A percentile compares a stretch with the other conserved stretches of the same genome.
These are phyloP conservation scores for Phorcus lineatus DNA, from an alignment of 2,888 invertebrate species.

Conservation along the genomic window DNA sequence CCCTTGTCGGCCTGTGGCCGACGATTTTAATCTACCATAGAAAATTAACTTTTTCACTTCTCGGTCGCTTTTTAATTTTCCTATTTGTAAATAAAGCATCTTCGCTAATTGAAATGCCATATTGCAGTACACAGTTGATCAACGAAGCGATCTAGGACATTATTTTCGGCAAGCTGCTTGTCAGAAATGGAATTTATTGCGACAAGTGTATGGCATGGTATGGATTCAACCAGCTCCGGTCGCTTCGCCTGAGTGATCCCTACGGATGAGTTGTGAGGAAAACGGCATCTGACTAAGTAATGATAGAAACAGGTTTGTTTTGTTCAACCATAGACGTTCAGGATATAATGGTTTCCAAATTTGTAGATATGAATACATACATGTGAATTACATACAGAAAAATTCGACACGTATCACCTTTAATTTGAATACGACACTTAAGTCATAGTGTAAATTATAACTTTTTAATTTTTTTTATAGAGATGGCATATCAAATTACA, in stretches of 20 bases:
- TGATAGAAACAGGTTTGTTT: no score
- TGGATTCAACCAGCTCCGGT: background rate
- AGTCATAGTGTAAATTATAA: no score
- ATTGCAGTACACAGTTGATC: background rate
- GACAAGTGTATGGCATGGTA: background rate
- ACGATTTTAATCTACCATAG: slow-evolving; percentile 4
- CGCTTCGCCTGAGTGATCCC: background rate
- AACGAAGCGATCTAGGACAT: background rate
- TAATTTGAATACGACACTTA: no score
- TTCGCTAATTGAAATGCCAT: slow-evolving; percentile 6
- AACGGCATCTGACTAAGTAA: no score
- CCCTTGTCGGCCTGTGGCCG: background rate
- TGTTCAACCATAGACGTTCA: no score
- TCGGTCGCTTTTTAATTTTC: slow-evolving; percentile 8
- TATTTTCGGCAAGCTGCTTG: background rate
- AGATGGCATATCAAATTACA: no score
- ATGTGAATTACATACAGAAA: no score
- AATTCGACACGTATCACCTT: no score
- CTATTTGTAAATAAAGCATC: slow-evolving; percentile 10
- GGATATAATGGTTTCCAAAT: no score
- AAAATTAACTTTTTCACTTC: slow-evolving; percentile 13
- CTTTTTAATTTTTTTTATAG: no score
- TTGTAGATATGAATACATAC: no score
- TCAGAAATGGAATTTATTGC: background rate
- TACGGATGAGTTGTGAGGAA: no score